Evolutionary conservation across 2,797 vertebrate species (phyloP), one percentile per base, ranked within the genome.

Genomic region (Pelodytes ibericus): DNA sequence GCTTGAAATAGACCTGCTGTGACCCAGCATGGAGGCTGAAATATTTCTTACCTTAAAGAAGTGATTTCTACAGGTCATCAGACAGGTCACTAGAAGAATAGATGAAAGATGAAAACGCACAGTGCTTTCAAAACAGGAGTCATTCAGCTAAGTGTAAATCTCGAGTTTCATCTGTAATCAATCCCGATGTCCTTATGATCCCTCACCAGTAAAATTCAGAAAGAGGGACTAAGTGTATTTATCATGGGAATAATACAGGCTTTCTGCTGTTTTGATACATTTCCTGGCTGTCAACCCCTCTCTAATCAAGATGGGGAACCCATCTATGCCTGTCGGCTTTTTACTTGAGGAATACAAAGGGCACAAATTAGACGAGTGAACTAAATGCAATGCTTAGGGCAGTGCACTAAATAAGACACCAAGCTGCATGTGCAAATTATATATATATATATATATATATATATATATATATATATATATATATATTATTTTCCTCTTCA

Each of bases 1-100:
- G 58, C 76, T 60, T 62, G 63, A 68, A 68, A 68, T 10, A 68
- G 44, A 73, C 64, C 70, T 30, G 49, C 41, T 13, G 58, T 74
- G 77, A 74, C 64, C 71, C 64, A 53, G 64, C 64, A 63, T 63
- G 57, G 24, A 73, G 64, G 29, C 58, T 41, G 58, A 66, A 47
- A 64, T 29, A 26, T 68, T 72, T 57, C 57, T 74, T 68, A 74
- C 77, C 64, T 79, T 24, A 59, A 79, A 79, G 57, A 73, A 73
- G 77, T 79, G 57, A 74, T 73, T 79, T 79, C 58, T 79, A 13
- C 26, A 49, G 77, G 77, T 74, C 71, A 39, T 63, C 57, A 74
- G 74, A 73, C 64, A 79, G 77, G 77, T 79, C 71, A 72, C 69
- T 61, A 20, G 39, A 74, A 73, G 59, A 79, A 79, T 30, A 79